Conservation (phyloP, 23 tunicate genomes). For the Halocynthia roretzi region DNA sequence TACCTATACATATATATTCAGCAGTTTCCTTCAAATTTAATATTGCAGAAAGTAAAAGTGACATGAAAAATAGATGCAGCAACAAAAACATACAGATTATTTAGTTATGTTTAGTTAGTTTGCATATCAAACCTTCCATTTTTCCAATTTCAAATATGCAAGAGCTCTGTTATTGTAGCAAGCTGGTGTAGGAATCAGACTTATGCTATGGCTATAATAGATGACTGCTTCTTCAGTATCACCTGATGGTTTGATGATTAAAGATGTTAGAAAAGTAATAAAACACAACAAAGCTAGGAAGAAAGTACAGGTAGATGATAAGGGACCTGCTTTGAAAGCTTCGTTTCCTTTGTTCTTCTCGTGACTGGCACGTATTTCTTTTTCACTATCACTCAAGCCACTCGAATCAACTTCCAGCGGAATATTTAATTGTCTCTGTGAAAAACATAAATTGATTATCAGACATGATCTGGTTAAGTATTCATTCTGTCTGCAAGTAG, state of each 20-base stretch:
- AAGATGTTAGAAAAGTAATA: neutral
- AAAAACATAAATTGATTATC: neutral
- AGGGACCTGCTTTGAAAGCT: slow-evolving; percentile 90
- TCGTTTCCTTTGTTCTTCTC: slow-evolving; percentile 94
- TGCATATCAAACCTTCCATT: slow-evolving; percentile 27
- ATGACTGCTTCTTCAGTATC: slow-evolving; percentile 84
- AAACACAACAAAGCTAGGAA: neutral
- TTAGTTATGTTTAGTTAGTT: neutral
- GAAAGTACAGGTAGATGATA: slow-evolving; percentile 5
- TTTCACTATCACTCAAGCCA: slow-evolving; percentile 43
- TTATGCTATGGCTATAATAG: slow-evolving; percentile 72
- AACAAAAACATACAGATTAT: neutral
- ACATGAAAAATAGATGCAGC: neutral
- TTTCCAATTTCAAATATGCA: slow-evolving; percentile 53
- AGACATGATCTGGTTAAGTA: too few species aligned
- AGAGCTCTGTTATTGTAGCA: slow-evolving; percentile 82
- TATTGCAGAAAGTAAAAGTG: neutral
- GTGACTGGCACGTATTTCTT: slow-evolving; percentile 22
- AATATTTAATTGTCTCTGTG: slow-evolving; percentile 17
- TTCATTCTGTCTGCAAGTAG: too few species aligned
- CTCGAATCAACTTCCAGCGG: slow-evolving; percentile 43
- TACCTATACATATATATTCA: too few species aligned
- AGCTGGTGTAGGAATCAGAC: slow-evolving; percentile 53
- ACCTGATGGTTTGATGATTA: slow-evolving; percentile 28
- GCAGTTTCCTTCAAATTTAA: neutral